Evolutionary conservation across 2,888 invertebrate species (phyloP).

Genomic region (Drosophila koepferae): DNA sequence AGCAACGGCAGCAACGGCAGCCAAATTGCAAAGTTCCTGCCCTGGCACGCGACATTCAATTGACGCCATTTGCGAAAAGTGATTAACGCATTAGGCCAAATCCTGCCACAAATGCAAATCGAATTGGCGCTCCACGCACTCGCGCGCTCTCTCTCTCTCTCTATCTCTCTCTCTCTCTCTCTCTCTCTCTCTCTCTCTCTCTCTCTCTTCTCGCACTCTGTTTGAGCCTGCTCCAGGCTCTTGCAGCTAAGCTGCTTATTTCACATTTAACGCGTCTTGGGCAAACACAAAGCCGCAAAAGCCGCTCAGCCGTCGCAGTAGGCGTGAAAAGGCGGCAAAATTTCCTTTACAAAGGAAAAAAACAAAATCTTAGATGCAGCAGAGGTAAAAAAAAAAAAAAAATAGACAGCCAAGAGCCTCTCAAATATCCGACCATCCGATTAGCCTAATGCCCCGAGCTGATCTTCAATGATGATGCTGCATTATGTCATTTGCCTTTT

Average conservation of each 20-base stretch:
- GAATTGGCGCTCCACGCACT: constrained; percentile 48
- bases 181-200: background rate
- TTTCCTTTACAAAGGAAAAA: constrained; percentile 40
- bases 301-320: constrained; percentile 46
- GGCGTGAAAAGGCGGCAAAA: constrained; percentile 73
- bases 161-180: background rate
- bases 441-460: constrained; percentile 72
- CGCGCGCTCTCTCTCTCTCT: too few species aligned
- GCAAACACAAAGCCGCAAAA: constrained; percentile 57
- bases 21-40: constrained; percentile 72
- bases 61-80: constrained; percentile 72
- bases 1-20: constrained; percentile 3
- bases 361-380: too few species aligned
- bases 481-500: constrained; percentile 78
- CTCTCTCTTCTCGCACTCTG: background rate
- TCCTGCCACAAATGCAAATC: constrained; percentile 62
- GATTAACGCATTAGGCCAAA: constrained; percentile 71
- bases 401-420: constrained; percentile 5
- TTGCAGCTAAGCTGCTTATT: constrained; percentile 77
- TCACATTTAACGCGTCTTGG: constrained; percentile 78
- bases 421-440: constrained; percentile 61
- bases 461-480: constrained; percentile 63
- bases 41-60: constrained; percentile 72
- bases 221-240: constrained; percentile 25
- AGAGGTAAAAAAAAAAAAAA: background rate